Base-by-base conservation (phyloP, 2,888 invertebrate genomes). In the Mactromeris polynyma region DNA sequence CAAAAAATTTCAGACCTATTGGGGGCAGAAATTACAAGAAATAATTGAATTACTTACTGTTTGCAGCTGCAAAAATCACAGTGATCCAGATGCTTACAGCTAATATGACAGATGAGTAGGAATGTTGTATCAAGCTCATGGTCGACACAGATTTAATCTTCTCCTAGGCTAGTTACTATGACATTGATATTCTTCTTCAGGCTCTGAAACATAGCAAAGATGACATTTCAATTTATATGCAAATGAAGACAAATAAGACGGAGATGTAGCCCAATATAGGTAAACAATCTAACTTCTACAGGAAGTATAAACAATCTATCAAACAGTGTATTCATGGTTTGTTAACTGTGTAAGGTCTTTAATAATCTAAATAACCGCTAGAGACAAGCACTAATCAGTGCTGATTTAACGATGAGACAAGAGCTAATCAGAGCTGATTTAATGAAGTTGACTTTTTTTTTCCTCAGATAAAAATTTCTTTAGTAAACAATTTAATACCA, bases 51-150 rank as follows among this genome's bases (percentile, higher is more conserved):
- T 78, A 89, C 89, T 89, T 85, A 87, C 90, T 90, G n/a, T 90
- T 54, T 81, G 77, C 83, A 31, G 58, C 38, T 51, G 81, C 64
- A 17, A 36, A 77, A 79, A 40, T 87, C 85, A 82, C 69, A 31
- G 58, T 90, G 33, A 85, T 19, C 83, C 90, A 90, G 87, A 90
- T n/a, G 90, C 84, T 87, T 81, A 80, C 85, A 33, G 58, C 33
- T 58, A 90, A n/a, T 51, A 64, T 64, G n/a, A 85, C 31, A 40
- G 38, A 64, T 36, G 81, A 42, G 42, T n/a, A 83, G 85, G 87
- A 87, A 80, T 87, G 90, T 73, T 84, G 51, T 54, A 73, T 42
- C 90, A 87, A 80, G 78, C 87, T 90, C 90, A 90, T 90, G 85
- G 42, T 87, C 31, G 89, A 85, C 85, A 38, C 83, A 46, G 84